Conservation (phyloP, 2,113 vertebrate genomes). For the Herpetotheres cachinnans region DNA sequence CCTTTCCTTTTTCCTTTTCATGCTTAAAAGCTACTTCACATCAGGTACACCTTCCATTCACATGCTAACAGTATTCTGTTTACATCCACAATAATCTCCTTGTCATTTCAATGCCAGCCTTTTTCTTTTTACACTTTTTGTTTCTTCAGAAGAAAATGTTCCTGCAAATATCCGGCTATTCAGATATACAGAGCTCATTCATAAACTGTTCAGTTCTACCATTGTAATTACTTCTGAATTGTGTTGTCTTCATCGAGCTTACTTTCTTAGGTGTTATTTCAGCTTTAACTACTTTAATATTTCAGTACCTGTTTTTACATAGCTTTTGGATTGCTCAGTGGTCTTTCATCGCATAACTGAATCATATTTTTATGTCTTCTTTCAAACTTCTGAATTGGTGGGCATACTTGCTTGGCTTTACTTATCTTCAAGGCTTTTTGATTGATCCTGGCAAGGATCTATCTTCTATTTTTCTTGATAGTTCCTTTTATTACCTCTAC, state of each 20-base stretch:
- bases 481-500: conserved; percentile 7
- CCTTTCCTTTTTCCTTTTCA: not conserved
- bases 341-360: not conserved
- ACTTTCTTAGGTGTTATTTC: not conserved
- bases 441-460: not conserved
- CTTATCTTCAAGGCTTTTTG: not conserved
- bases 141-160: not conserved
- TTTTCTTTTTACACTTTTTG: not conserved
- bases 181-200: not conserved
- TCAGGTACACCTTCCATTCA: not conserved
- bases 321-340: not conserved
- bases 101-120: not conserved
- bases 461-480: not conserved
- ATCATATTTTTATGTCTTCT: not conserved
- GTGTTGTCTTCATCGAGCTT: not conserved
- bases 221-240: not conserved
- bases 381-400: not conserved
- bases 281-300: not conserved
- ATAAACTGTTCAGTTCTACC: not conserved
- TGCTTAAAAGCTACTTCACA: not conserved
- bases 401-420: not conserved
- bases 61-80: not conserved
- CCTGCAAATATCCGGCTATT: not conserved
- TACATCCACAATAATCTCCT: not conserved
- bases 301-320: not conserved